Evolutionary conservation across 2,113 vertebrate genomes (phyloP).

Genomic region (Pluvianellus socialis): DNA sequence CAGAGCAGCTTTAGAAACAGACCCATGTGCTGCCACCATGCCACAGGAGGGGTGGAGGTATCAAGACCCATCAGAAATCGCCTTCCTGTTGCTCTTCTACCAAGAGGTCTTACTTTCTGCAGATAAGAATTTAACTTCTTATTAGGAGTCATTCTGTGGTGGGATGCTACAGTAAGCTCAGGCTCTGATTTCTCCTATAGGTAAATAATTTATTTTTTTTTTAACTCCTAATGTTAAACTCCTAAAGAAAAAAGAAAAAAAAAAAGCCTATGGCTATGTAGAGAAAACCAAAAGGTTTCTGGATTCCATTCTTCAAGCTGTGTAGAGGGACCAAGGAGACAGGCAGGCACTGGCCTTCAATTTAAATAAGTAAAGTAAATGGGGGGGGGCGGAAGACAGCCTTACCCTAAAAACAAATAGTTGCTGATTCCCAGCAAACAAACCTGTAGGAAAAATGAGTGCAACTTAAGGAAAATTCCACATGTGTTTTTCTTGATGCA

Average conservation of each 20-base stretch:
- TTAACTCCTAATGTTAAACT: not conserved
- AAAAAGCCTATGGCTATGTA: not conserved
- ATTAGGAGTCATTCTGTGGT: not conserved
- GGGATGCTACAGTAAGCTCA: not conserved
- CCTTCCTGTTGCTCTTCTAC: too few species aligned
- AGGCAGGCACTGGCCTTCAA: not conserved
- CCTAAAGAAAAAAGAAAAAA: not conserved
- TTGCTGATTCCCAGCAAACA: slow-evolving; percentile 45
- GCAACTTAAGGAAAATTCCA: slow-evolving; percentile 64
- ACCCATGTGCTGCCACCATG: fast-evolving
- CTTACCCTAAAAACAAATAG: slow-evolving; percentile 28
- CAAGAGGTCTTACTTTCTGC: not conserved
- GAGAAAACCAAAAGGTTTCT: not conserved
- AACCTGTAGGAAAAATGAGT: slow-evolving; percentile 2
- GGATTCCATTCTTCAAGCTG: not conserved
- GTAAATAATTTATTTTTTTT: not conserved
- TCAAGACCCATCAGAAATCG: not conserved
- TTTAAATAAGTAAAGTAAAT: not conserved
- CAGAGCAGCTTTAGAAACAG: not conserved
- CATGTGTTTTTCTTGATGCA: slow-evolving; percentile 65
- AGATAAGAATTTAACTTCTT: not conserved
- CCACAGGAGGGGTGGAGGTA: not conserved
- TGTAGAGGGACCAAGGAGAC: not conserved
- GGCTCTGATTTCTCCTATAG: not conserved
- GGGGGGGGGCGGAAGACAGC: not conserved